Conservation (phyloP, 2,113 vertebrate species). For the Arizona elegans region DNA sequence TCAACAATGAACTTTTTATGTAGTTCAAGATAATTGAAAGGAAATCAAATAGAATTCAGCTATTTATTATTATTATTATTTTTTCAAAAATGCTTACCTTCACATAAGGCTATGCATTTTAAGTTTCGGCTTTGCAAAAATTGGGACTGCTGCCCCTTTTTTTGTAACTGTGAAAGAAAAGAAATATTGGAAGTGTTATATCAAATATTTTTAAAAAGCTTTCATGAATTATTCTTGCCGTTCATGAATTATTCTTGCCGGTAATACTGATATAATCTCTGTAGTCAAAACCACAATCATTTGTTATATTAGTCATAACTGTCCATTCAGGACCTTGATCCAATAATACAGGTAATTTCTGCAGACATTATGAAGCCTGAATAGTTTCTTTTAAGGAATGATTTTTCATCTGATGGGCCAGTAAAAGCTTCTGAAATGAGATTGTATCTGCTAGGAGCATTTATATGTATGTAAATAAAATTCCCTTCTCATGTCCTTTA, state of each 20-base stretch:
- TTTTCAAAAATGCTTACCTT: slow-evolving; percentile 72
- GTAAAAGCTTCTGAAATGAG: background rate
- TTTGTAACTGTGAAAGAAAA: slow-evolving; percentile 78
- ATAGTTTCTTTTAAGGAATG: background rate
- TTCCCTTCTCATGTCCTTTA: background rate
- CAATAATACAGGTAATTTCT: background rate
- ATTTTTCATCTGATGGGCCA: background rate
- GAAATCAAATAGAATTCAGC: background rate
- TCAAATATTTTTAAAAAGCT: background rate
- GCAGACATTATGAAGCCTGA: background rate
- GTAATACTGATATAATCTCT: background rate
- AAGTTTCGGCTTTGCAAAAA: slow-evolving; percentile 90
- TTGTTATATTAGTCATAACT: background rate
- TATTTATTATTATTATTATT: background rate
- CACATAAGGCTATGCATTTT: slow-evolving; percentile 94
- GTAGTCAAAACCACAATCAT: background rate
- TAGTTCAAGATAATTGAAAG: background rate
- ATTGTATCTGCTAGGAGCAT: background rate
- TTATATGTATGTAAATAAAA: background rate
- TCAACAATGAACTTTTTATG: background rate
- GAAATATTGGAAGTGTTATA: slow-evolving; percentile 36
- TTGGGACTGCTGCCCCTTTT: slow-evolving; percentile 86
- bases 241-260: background rate
- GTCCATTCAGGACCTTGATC: background rate
- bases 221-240: slow-evolving; percentile 7